Conservation (phyloP, 2,113 vertebrate genomes). For the Tupaia chinensis region DNA sequence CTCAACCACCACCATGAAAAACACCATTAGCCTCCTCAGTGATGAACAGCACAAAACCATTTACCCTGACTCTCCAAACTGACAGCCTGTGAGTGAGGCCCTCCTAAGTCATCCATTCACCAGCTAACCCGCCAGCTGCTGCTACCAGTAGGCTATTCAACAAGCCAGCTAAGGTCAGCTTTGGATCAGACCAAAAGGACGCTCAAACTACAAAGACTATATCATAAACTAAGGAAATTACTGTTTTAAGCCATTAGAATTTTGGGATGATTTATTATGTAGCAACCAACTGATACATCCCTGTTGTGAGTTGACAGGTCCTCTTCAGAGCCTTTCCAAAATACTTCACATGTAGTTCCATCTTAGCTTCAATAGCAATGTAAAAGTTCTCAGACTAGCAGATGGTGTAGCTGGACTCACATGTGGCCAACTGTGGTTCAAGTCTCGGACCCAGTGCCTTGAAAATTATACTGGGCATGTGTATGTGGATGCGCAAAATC, state of each 20-base stretch:
- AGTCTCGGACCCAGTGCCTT: no score
- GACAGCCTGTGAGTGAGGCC: not conserved
- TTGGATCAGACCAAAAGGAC: not conserved
- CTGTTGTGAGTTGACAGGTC: not conserved
- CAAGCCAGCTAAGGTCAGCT: not conserved
- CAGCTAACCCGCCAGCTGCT: not conserved
- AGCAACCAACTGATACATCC: not conserved
- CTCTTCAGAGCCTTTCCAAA: not conserved
- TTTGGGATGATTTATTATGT: not conserved
- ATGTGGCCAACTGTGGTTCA: no score
- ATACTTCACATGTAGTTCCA: not conserved
- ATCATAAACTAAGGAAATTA: not conserved
- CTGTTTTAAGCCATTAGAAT: not conserved
- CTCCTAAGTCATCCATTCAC: not conserved
- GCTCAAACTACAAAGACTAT: not conserved
- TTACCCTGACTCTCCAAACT: not conserved
- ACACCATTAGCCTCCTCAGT: not conserved
- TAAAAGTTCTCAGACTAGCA: no score
- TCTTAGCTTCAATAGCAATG: not conserved
- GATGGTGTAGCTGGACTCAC: no score
- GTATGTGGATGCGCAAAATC: no score
- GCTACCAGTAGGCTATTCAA: not conserved
- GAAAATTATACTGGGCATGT: no score
- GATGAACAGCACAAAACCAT: not conserved
- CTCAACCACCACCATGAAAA: not conserved